These are phyloP conservation scores for Euleptes europaea DNA, from an alignment of 2,113 vertebrate genomes.

Conservation along the genomic window DNA sequence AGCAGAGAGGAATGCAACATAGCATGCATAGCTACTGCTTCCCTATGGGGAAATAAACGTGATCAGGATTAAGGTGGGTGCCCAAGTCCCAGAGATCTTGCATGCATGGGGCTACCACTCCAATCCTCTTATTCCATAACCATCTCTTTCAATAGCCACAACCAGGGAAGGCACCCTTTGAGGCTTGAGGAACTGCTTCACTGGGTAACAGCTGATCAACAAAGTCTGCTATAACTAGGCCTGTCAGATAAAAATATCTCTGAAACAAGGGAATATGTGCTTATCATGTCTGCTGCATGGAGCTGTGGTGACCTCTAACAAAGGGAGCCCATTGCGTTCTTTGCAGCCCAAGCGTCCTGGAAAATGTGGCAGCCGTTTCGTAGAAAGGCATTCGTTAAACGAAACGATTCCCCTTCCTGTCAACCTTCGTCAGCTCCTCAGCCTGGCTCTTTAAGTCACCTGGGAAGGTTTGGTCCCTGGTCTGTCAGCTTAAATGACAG, in stretches of 20 bases:
- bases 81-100: background rate
- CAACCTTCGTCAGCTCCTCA: background rate
- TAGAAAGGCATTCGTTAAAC: conserved; percentile 5
- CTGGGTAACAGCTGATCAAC: background rate
- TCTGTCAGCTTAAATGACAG: conserved; percentile 18
- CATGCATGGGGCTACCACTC: background rate
- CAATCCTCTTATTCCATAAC: background rate
- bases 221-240: background rate
- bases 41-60: too few relatives aligned
- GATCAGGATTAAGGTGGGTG: background rate
- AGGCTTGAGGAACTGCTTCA: background rate
- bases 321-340: background rate
- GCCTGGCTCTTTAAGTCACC: background rate
- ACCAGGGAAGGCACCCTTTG: background rate
- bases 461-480: background rate
- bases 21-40: background rate
- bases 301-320: background rate
- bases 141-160: background rate
- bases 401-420: background rate
- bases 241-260: background rate
- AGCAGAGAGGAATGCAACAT: too few relatives aligned
- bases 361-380: background rate
- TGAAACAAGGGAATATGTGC: background rate
- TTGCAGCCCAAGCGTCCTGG: background rate
- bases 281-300: background rate